phyloP scores from a whole-genome alignment of 2,113 vertebrate species.

The Toxostoma redivivum region DNA sequence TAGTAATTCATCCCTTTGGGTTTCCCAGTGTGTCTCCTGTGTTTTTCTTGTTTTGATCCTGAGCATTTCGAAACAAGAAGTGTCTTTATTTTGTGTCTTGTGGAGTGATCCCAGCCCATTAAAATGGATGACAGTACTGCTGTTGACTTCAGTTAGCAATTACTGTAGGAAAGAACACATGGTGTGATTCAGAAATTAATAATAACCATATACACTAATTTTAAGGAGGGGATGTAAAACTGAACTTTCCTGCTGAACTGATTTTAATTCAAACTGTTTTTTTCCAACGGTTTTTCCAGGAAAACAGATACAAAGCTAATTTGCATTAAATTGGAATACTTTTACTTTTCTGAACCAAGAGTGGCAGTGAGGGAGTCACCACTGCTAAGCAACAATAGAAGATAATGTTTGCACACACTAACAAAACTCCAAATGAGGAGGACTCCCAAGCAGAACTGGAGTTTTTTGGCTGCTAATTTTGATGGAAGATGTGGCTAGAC shows the following conservation, averaged over 20 bases:
- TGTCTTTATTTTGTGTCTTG: constrained; percentile 53
- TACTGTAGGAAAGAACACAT: constrained; percentile 36
- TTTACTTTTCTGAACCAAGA: neutral
- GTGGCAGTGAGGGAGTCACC: neutral
- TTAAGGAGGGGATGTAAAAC: neutral
- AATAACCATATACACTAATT: constrained; percentile 26
- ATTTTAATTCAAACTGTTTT: neutral
- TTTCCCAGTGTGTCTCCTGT: constrained; percentile 49
- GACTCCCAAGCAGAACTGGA: neutral
- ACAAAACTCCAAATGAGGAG: neutral
- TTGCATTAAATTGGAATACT: neutral
- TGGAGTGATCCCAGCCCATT: constrained; percentile 52
- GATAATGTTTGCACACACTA: neutral
- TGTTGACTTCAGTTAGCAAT: constrained; percentile 43
- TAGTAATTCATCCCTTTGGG: constrained; percentile 53
- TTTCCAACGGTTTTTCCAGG: neutral
- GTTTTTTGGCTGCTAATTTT: neutral
- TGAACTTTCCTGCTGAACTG: neutral
- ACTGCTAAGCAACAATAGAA: neutral
- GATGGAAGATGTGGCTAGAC: neutral
- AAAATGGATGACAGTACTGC: constrained; percentile 52
- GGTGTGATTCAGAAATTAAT: constrained; percentile 54
- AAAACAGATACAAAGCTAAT: neutral
- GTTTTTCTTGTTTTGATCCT: constrained; percentile 61
- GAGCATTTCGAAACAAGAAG: constrained; percentile 40